Evolutionary conservation across 30 jellyfish, hydroid and myxozoan species (phyloP), one percentile per base, ranked within the genome.

Genomic region (Pseudorhiza aurosa): DNA sequence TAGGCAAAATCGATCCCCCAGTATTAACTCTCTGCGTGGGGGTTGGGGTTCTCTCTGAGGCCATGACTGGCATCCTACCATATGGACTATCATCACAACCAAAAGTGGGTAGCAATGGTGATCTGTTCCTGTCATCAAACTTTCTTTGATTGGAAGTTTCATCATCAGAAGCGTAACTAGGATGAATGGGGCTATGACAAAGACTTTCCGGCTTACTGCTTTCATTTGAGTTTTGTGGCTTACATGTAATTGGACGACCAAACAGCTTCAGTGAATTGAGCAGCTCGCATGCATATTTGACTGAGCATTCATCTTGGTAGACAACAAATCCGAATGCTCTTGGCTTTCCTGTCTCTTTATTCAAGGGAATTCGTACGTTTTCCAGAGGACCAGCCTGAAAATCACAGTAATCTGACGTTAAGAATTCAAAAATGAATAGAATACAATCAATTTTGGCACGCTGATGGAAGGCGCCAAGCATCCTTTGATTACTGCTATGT

Each of bases 361-460:
- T 87, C 22, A 56, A 69, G 19, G 98, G 98, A 37, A 91, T 91
- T 25, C 82, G 81, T 24, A 91, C 96, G 50, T 44, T 70, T 37
- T 72, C 85, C 17, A 91, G 81, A 10, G 98, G 98, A 10, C 98
- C 98, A 68, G 95, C 98, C 98, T 91, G 76, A 47, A 31, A 27
- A n/a, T n/a, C n/a, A n/a, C n/a, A n/a, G n/a, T n/a, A n/a, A n/a
- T n/a, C n/a, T n/a, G n/a, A n/a, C n/a, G n/a, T n/a, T n/a, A n/a
- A n/a, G n/a, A n/a, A n/a, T n/a, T n/a, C n/a, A n/a, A n/a, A n/a
- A n/a, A n/a, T n/a, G n/a, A n/a, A n/a, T n/a, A n/a, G n/a, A n/a
- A n/a, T n/a, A n/a, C n/a, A n/a, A n/a, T n/a, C n/a, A n/a, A n/a
- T n/a, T n/a, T n/a, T n/a, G n/a, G n/a, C n/a, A n/a, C n/a, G n/a